These are phyloP conservation scores for Scotopteryx bipunctaria DNA, from an alignment of 2,888 invertebrate genomes.

Conservation along the genomic window DNA sequence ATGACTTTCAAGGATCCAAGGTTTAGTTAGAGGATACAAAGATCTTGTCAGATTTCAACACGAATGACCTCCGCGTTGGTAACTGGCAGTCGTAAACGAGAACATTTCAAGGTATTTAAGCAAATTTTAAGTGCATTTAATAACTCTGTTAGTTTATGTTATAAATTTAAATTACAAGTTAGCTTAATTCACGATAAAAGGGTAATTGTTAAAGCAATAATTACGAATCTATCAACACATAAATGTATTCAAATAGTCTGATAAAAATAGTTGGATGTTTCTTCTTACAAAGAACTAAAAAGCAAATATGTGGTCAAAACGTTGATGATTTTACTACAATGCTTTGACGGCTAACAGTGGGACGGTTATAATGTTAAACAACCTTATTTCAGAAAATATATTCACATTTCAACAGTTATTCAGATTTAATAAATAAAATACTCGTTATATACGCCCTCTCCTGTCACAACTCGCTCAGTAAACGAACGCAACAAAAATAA, in stretches of 20 bases:
- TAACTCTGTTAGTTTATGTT: slow-evolving; percentile 3
- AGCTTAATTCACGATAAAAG: too few species aligned
- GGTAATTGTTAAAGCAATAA: too few species aligned
- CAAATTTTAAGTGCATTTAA: slow-evolving; percentile 1
- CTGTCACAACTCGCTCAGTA: slow-evolving; percentile 17
- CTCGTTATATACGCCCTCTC: not conserved
- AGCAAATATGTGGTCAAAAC: too few species aligned
- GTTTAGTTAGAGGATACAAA: slow-evolving; percentile 3
- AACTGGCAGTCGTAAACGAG: slow-evolving; percentile 10
- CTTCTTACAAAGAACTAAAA: too few species aligned
- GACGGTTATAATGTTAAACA: too few species aligned
- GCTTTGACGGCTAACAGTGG: too few species aligned
- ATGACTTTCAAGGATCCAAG: not conserved
- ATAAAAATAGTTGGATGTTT: too few species aligned
- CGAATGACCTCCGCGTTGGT: slow-evolving; percentile 13
- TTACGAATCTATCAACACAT: too few species aligned
- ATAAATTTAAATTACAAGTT: not conserved
- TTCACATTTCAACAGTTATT: too few species aligned
- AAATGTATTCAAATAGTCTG: too few species aligned
- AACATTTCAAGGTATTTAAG: slow-evolving; percentile 1
- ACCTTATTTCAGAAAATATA: too few species aligned
- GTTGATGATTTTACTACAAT: too few species aligned
- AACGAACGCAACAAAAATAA: slow-evolving; percentile 20
- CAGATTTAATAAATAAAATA: slow-evolving; percentile 6
- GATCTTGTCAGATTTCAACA: slow-evolving; percentile 19